Base-by-base conservation (phyloP, 1,140 invertebrate genomes). In the Belonocnema kinseyi region DNA sequence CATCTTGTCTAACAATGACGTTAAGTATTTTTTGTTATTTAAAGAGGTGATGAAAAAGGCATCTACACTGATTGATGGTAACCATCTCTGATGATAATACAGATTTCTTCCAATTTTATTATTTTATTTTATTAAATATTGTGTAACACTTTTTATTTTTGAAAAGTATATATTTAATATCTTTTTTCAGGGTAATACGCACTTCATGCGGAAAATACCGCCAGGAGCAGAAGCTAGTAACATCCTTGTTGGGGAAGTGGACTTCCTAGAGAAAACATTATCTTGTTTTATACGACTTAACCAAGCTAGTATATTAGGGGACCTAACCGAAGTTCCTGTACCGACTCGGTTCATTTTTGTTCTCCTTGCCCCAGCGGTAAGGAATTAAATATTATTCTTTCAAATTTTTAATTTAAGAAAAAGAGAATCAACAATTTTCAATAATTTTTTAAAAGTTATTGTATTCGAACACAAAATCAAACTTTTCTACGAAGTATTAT, bases 191-290 rank as follows among this genome's bases (percentile, higher is more conserved):
- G 93, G 94, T 66, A 99, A 99, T 90, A 95, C 95, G 72, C 94
- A 98, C 84, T 99, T 99, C 85, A 98, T 99, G 97, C 94, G 96
- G 54, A 99, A 99, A 93, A 98, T 99, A 86, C 98, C 98, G n/a
- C 94, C 94, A 0, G 98, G 98, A 21, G 96, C 98, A 0, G 98
- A 99, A 91, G 98, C 98, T 3, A 97, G 97, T 71, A 99, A 99
- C 89, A 98, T 99, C 85, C 92, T 99, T 12, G 97, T 99, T 1
- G 99, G 99, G 12, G 98, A 99, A 92, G 96, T 99, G 5, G 98
- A 99, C 89, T 99, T 99, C 89, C 93, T 99, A 26, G 95, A 97
- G 73, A 96, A 97, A 87, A 95, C 97, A 0, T 90, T 99, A 61
- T 97, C 97, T 76, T 98, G 96, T 12, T 99, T 99, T 89, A 95